Base-by-base conservation (phyloP, 2,797 vertebrate genomes). In the Hephaestus fuliginosus region DNA sequence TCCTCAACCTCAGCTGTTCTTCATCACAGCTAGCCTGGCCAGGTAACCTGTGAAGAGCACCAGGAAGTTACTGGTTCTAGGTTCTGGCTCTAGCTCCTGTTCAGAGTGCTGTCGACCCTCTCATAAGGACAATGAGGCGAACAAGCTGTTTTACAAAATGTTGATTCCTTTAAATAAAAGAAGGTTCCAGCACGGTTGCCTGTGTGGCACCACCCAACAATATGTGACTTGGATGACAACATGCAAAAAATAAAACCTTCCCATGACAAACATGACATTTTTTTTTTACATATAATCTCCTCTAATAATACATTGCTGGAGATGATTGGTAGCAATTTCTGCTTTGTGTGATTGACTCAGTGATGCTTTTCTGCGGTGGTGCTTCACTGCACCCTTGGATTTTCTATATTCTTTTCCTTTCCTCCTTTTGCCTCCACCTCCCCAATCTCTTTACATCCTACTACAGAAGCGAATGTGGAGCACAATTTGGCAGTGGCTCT, bases 401-500 rank as follows among this genome's bases (percentile, higher is more conserved):
- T 75, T 63, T 53, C 48, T 70, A 52, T 33, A 18, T 74, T 61
- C 1, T 13, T 55, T 44, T 53, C 22, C 49, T 10, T 39, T 60
- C 51, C 39, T 43, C 61, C 13, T 60, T 22, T 33, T 36, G 5
- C 74, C 30, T 9, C 62, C 63, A 33, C 53, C 62, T 56, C 17
- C 52, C 63, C 67, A 33, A 56, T 75, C 74, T 67, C 74, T 84
- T 78, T 76, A 84, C 77, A 49, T 85, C 84, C 80, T 61, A 70
- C 70, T 84, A 74, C 77, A 80, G 66, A 83, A 86, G 74, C 82
- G 49, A 89, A 85, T 86, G 70, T n/a, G 52, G 92, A 78, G 78
- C 76, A 83, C 73, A 75, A 52, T 88, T 89, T 93, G 91, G 92
- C 91, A 81, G 49, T 52, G 64, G 28, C 71, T 62, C 63, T 39